Percentiles rank a stretch among this genome's conserved stretches.
These are phyloP conservation scores for Drosophila fuyamai DNA, from an alignment of 1,140 invertebrate species.

Conservation along the genomic window DNA sequence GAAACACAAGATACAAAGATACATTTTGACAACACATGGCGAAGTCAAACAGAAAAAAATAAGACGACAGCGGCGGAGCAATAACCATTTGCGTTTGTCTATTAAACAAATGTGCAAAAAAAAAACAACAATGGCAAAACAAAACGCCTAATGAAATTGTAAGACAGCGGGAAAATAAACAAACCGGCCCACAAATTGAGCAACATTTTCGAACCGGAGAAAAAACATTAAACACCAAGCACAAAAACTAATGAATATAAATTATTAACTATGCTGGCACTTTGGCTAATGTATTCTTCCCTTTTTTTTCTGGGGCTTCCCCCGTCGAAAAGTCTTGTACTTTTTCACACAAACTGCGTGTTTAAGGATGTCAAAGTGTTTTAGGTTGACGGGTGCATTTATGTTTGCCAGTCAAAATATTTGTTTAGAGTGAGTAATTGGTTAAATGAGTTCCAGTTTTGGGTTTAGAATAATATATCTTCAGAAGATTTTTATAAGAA, in stretches of 20 bases:
- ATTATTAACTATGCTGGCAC: constrained; percentile 40
- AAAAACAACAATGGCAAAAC: neutral
- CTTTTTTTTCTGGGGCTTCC: constrained; percentile 5
- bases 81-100: constrained; percentile 53
- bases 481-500: too few species aligned
- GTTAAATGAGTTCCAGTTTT: neutral
- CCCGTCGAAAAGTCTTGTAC: neutral
- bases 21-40: constrained; percentile 58
- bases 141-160: constrained; percentile 4
- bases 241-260: constrained; percentile 38
- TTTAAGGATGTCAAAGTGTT: constrained; percentile 18
- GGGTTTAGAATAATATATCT: neutral
- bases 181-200: constrained; percentile 26
- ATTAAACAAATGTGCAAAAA: constrained; percentile 60
- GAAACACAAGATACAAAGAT: constrained; percentile 30
- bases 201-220: constrained; percentile 4
- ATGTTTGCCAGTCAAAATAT: constrained; percentile 3
- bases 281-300: constrained; percentile 24
- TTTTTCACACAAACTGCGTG: constrained; percentile 14
- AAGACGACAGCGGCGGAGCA: constrained; percentile 6
- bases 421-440: constrained; percentile 14
- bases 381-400: constrained; percentile 8
- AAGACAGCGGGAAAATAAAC: constrained; percentile 16
- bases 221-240: constrained; percentile 22
- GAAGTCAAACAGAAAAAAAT: constrained; percentile 2